These are phyloP conservation scores for Nasonia longicornis DNA, from an alignment of 1,140 invertebrate genomes.

Conservation along the genomic window DNA sequence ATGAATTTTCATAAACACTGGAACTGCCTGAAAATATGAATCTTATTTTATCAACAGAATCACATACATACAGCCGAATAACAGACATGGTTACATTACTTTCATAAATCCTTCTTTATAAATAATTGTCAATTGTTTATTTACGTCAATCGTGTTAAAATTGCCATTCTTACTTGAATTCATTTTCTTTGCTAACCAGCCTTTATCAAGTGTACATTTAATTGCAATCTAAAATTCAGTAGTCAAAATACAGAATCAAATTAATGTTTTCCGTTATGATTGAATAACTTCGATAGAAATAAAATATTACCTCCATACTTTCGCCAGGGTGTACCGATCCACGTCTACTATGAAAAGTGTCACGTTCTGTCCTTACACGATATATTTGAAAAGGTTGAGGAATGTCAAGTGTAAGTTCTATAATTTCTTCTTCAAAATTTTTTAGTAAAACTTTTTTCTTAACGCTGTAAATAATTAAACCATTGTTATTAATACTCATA, in stretches of 20 bases:
- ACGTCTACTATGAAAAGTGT: not conserved
- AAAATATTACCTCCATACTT: constrained; percentile 44
- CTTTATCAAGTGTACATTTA: constrained; percentile 16
- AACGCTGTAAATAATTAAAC: constrained; percentile 39
- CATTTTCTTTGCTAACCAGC: constrained; percentile 27
- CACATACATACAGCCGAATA: not conserved
- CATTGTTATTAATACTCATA: not conserved
- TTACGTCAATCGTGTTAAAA: not conserved
- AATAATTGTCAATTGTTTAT: constrained; percentile 36
- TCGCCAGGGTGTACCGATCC: constrained; percentile 35
- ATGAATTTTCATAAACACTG: constrained; percentile 47
- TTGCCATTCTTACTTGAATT: not conserved
- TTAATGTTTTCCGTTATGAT: not conserved
- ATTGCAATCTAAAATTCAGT: constrained; percentile 26
- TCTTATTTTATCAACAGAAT: not conserved
- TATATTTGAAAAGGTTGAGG: constrained; percentile 47
- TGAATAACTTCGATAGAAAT: not conserved
- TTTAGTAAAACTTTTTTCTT: constrained; percentile 45
- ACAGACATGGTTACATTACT: constrained; percentile 34
- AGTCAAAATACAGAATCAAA: constrained; percentile 5
- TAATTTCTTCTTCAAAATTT: constrained; percentile 29
- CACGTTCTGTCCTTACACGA: constrained; percentile 8
- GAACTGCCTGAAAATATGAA: constrained; percentile 41
- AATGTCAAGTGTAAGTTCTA: constrained; percentile 39
- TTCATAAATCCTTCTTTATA: constrained; percentile 39